Evolutionary conservation across 2,797 vertebrate genomes (phyloP), one percentile per base, ranked within the genome.

Genomic region (Poeciliopsis gracilis): DNA sequence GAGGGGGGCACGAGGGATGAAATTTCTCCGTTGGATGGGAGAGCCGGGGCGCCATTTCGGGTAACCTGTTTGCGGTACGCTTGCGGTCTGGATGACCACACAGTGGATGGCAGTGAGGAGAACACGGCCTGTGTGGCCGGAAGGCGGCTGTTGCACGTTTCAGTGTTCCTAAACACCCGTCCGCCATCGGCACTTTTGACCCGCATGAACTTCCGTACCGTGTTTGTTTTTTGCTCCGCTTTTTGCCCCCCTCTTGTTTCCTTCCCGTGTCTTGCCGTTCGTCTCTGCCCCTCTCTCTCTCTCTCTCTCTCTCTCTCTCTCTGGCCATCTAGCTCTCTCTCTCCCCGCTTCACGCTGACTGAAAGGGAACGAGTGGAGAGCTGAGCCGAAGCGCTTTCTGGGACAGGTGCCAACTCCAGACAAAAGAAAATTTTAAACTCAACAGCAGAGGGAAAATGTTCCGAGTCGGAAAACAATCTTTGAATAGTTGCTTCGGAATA

Each of bases 401-500:
- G 97, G 97, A 97, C 96, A 97, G 96, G 96, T 97, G 97, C 96
- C 97, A 97, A 95, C 95, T 95, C 92, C 91, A 93, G 94, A 97
- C 96, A 97, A 97, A 97, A 97, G 96, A 95, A 94, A 94, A 51
- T 23, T 94, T 95, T 95, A 95, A 96, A 96, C 82, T 88, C 85
- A 76, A 89, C 74, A 84, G 95, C 95, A 94, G 93, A 88, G 91
- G 91, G 86, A 82, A 73, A 80, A 55, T 70, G 72, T 87, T 66
- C 81, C 86, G 84, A 79, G 84, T 84, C 83, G 82, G 46, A 72
- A 82, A 85, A 90, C 49, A 51, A 51, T 51, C 49, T 90, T 86
- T 53, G 78, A 87, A 67, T 86, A 80, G 84, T 86, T 86, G 72
- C 75, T 63, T 78, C 53, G 72, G 83, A 87, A 75, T 76, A 76